Base-by-base conservation (phyloP, 2,797 vertebrate genomes). In the Gymnodraco acuticeps region DNA sequence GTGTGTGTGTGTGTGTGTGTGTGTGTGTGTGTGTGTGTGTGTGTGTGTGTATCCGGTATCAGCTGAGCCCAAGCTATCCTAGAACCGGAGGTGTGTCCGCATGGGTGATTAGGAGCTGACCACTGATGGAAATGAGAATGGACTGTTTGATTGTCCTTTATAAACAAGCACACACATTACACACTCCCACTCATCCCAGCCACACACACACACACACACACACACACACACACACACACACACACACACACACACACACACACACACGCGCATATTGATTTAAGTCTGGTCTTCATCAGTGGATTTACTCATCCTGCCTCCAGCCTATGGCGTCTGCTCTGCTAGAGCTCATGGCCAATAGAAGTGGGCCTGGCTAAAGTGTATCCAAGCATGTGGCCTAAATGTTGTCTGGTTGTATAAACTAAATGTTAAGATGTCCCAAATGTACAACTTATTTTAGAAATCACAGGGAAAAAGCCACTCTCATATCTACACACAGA, bases 231-330 rank as follows among this genome's bases (percentile, higher is more conserved):
- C 54, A 77, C 27, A 27, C 27, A 1, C 27, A 5, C 27, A 5
- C 27, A 27, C 27, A 5, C 27, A 5, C 27, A 27, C 27, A 5
- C 16, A 47, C 66, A 70, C 68, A 69, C 48, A 58, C 60, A 65
- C 58, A 47, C 54, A 60, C 59, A 74, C 67, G 51, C 59, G 70
- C 1, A 1, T 83, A 88, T 89, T 87, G 87, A 90, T 90, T 84
- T 69, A 61, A 81, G 86, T 91, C 89, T 88, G 81, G 84, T 82
- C 76, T 87, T 61, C 73, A 86, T 89, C 89, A 91, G 51, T 84
- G 88, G 85, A 92, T 85, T 94, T 91, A 86, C 87, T 95, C 91
- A 90, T 70, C 71, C 82, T 86, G 82, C 70, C 83, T 75, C 76
- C 83, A 86, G 89, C 90, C 88, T 92, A 87, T 91, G 64, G 77